These are phyloP conservation scores for Cyaniris semiargus DNA, from an alignment of 2,888 invertebrate species.

Conservation along the genomic window DNA sequence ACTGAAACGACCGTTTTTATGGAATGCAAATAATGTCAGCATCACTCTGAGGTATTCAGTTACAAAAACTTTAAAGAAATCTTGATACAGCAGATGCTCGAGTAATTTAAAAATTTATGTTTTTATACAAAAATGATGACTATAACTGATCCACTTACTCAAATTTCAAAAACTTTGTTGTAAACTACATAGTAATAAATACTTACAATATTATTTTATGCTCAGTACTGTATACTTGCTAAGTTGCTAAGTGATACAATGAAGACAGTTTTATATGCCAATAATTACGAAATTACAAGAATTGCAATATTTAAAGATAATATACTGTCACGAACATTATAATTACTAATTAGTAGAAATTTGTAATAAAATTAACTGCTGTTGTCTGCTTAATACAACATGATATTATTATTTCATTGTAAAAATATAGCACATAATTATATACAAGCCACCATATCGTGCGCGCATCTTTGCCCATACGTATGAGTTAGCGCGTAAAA, in stretches of 20 bases:
- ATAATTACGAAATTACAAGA: not conserved
- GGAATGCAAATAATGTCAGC: slow-evolving; percentile 45
- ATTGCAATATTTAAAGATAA: not conserved
- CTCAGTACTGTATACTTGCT: no score
- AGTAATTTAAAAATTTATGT: not conserved
- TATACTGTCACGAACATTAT: not conserved
- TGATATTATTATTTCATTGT: no score
- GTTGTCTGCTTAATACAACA: no score
- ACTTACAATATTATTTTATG: no score
- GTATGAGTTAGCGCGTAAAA: no score
- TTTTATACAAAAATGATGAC: not conserved
- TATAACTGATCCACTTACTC: not conserved
- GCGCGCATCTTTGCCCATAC: no score
- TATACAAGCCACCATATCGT: no score
- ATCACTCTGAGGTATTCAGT: not conserved
- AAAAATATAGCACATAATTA: no score
- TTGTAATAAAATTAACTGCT: no score
- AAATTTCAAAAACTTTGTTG: no score
- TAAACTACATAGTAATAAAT: no score
- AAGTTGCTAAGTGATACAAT: no score
- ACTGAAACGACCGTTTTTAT: slow-evolving; percentile 53
- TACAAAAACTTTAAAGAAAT: not conserved
- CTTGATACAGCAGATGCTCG: not conserved
- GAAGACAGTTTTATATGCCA: not conserved
- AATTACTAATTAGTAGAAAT: not conserved